Evolutionary conservation across 2,888 invertebrate species (phyloP).

Genomic region (Salpingus planirostris): DNA sequence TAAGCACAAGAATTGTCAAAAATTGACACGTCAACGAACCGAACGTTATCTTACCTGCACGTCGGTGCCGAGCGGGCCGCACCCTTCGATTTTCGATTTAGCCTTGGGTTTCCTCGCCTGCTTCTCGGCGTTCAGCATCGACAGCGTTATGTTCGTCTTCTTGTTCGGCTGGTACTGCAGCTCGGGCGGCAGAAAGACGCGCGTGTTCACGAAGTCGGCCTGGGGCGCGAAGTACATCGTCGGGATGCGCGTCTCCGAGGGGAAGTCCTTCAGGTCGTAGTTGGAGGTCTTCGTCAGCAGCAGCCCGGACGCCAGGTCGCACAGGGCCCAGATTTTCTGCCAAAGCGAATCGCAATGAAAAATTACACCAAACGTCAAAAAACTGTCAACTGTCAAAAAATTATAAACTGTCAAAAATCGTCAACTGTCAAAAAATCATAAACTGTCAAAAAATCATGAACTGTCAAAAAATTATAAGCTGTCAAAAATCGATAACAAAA

Average conservation of each 20-base stretch:
- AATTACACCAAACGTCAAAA: constrained; percentile 4
- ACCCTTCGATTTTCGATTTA: constrained; percentile 45
- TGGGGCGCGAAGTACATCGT: constrained; percentile 83
- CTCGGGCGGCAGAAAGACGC: constrained; percentile 75
- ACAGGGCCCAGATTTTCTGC: constrained; percentile 94
- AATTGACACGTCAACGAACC: constrained; percentile 1
- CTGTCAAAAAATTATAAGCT: constrained; percentile 2
- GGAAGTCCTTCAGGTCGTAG: constrained; percentile 85
- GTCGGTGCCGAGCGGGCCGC: constrained; percentile 51
- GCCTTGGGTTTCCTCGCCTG: constrained; percentile 41
- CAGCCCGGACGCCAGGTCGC: constrained; percentile 88
- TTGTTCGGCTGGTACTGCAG: constrained; percentile 51
- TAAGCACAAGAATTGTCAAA: constrained; percentile 16
- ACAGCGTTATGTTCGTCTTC: constrained; percentile 38
- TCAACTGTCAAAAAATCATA: too few species aligned
- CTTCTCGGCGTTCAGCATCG: constrained; percentile 41
- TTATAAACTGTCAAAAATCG: too few species aligned
- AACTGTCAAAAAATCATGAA: too few species aligned
- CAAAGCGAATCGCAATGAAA: constrained; percentile 4
- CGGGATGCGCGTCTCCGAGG: constrained; percentile 77
- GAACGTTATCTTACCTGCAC: constrained; percentile 43
- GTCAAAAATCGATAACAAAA: too few species aligned
- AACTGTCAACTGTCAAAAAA: constrained; percentile 4
- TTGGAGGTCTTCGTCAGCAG: constrained; percentile 78
- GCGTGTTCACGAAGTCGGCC: constrained; percentile 63